These are phyloP conservation scores for Pterocles orientalis DNA, from an alignment of 2,113 vertebrate genomes.

Conservation along the genomic window DNA sequence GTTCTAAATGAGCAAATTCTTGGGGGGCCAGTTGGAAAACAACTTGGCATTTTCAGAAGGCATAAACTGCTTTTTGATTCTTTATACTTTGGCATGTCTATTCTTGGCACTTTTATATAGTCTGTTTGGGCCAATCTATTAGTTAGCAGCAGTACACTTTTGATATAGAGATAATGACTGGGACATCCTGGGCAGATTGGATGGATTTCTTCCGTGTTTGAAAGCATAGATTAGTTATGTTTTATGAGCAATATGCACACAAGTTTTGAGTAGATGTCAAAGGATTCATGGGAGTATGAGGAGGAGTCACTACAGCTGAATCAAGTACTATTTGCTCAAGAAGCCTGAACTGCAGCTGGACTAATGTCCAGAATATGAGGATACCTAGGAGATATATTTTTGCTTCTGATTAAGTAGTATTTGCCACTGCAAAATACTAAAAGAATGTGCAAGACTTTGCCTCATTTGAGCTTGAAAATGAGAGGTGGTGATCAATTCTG, in stretches of 20 bases:
- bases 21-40: not conserved
- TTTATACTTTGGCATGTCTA: not conserved
- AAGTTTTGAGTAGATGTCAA: not conserved
- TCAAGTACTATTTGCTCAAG: not conserved
- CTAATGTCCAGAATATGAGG: not conserved
- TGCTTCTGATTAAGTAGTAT: not conserved
- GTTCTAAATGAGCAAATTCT: not conserved
- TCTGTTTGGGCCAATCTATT: not conserved
- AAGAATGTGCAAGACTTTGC: not conserved
- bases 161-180: not conserved
- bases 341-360: not conserved
- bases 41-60: not conserved
- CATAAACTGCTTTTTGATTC: not conserved
- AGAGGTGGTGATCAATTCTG: not conserved
- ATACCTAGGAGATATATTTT: not conserved
- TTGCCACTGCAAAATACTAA: not conserved
- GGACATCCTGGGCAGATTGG: not conserved
- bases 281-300: not conserved
- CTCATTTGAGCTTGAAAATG: not conserved
- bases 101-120: not conserved
- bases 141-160: not conserved
- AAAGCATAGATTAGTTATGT: not conserved
- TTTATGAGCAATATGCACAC: not conserved
- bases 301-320: not conserved
- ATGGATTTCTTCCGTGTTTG: not conserved